Conservation (phyloP, 1,140 invertebrate genomes). For the Galleria mellonella region DNA sequence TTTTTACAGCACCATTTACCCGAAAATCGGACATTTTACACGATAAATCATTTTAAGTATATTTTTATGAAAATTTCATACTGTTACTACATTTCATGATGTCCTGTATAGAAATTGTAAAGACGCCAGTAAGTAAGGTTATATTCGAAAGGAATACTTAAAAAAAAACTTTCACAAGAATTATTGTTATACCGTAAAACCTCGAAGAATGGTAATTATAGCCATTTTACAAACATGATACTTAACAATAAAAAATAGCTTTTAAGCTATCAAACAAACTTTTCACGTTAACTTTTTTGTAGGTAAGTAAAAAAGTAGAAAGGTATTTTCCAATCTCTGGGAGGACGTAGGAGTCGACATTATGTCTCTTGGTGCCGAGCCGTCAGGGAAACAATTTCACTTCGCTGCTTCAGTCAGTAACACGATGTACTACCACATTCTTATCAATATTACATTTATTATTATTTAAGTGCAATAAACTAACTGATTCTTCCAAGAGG, state of each 20-base stretch:
- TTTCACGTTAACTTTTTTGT: conserved; percentile 42
- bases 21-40: conserved; percentile 30
- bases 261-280: conserved; percentile 27
- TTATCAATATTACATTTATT: conserved; percentile 3
- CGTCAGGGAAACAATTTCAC: conserved; percentile 14
- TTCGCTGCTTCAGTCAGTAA: not conserved
- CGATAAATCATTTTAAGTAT: conserved; percentile 31
- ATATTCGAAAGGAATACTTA: too few relatives aligned
- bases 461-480: too few relatives aligned
- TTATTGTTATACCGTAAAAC: too few relatives aligned
- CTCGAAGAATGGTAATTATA: conserved; percentile 3
- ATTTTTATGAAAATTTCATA: conserved; percentile 32
- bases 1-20: conserved; percentile 42
- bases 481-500: too few relatives aligned
- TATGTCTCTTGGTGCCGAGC: conserved; percentile 7
- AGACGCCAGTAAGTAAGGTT: too few relatives aligned
- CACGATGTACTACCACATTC: too few relatives aligned
- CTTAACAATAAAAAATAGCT: conserved; percentile 25
- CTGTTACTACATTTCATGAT: too few relatives aligned
- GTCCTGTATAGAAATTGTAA: too few relatives aligned
- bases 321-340: conserved; percentile 49
- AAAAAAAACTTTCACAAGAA: too few relatives aligned
- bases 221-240: too few relatives aligned
- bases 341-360: conserved; percentile 20
- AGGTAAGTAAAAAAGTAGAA: conserved; percentile 38